phyloP scores from a whole-genome alignment of 2,797 vertebrate species.

The Megalops cyprinoides region DNA sequence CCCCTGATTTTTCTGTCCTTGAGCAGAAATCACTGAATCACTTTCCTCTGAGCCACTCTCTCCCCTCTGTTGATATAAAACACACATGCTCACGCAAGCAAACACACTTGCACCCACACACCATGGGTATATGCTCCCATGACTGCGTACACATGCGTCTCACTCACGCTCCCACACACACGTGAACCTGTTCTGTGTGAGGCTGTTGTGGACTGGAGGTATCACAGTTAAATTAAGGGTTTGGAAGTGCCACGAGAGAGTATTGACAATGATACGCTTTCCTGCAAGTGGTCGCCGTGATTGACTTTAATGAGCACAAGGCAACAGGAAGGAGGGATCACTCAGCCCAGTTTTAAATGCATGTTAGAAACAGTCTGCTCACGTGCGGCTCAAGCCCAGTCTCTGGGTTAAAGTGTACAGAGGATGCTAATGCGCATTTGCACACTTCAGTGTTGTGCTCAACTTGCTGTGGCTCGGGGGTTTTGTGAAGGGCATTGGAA shows the following conservation, averaged over 20 bases:
- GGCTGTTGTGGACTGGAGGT: not conserved
- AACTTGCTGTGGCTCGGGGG: no score
- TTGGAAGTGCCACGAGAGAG: conserved; percentile 60
- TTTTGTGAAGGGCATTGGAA: no score
- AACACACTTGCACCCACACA: conserved; percentile 30
- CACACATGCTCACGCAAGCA: not conserved
- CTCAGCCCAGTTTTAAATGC: not conserved
- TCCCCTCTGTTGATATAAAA: conserved; percentile 60
- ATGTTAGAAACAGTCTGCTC: not conserved
- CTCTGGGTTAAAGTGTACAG: not conserved
- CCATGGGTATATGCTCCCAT: not conserved
- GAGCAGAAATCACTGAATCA: conserved; percentile 22
- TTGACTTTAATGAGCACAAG: conserved; percentile 58
- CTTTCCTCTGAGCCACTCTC: conserved; percentile 33
- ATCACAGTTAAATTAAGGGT: conserved; percentile 25
- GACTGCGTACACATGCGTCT: conserved; percentile 25
- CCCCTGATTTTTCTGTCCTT: conserved; percentile 34
- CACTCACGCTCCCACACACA: no score
- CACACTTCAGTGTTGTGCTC: not conserved
- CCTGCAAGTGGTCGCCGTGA: conserved; percentile 67
- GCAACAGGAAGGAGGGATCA: conserved; percentile 29
- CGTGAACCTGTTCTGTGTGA: not conserved
- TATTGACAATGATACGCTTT: conserved; percentile 68
- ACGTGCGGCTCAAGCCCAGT: not conserved
- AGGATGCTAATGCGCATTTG: not conserved